Evolutionary conservation across 2,113 vertebrate species (phyloP).

Genomic region (Phrynosoma blainvillii): DNA sequence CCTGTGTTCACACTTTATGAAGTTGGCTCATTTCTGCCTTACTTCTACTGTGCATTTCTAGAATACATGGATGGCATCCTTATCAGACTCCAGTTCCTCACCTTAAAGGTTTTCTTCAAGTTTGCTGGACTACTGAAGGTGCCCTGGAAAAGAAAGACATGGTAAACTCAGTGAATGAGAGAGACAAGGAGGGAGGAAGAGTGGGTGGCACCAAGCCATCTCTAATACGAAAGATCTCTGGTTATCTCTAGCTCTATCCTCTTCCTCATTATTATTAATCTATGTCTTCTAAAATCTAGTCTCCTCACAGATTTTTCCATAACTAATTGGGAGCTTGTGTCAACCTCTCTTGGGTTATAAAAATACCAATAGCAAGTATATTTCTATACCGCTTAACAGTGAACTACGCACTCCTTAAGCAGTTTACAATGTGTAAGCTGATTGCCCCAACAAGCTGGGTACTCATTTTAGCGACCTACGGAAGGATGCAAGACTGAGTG

Average conservation of each 20-base stretch:
- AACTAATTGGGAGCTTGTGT: neutral
- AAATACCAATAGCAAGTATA: too few species aligned
- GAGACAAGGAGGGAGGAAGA: neutral
- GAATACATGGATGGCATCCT: neutral
- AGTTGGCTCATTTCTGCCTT: too few species aligned
- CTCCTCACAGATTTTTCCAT: neutral
- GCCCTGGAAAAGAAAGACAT: slow-evolving; percentile 76
- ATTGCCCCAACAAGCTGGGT: too few species aligned
- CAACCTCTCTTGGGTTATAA: neutral
- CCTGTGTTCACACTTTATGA: too few species aligned
- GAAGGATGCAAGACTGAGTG: too few species aligned
- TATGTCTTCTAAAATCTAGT: neutral
- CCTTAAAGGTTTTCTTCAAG: slow-evolving; percentile 94
- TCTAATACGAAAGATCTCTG: neutral
- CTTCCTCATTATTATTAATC: neutral
- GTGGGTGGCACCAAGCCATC: too few species aligned
- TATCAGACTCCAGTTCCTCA: slow-evolving; percentile 58
- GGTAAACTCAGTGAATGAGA: slow-evolving; percentile 12
- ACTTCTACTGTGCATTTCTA: too few species aligned
- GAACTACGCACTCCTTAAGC: too few species aligned
- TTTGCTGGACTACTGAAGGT: slow-evolving; percentile 93
- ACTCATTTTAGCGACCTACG: too few species aligned
- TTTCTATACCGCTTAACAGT: too few species aligned
- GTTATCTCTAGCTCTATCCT: neutral
- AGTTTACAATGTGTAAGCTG: too few species aligned